A percentile compares a stretch with the other conserved stretches of the same genome.
Evolutionary conservation across 2,888 invertebrate species (phyloP).

Genomic region (Scaptomyza polygonia): DNA sequence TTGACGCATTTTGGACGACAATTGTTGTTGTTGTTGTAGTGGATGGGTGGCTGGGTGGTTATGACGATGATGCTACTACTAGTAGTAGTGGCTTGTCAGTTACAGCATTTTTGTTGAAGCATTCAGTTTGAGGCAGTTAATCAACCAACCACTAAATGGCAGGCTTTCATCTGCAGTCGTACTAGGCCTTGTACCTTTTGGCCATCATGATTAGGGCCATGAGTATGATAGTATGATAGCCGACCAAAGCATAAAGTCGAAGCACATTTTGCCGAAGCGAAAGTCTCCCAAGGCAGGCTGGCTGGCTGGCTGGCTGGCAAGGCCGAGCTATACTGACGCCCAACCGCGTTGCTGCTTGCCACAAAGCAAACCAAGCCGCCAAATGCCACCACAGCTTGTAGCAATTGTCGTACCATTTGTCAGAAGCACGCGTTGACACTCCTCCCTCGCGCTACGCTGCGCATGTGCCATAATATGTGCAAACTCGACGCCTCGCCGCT

Average conservation of each 20-base stretch:
- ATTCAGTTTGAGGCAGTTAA: constrained; percentile 52
- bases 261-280: constrained; percentile 32
- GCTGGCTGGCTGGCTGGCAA: constrained; percentile 14
- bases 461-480: constrained; percentile 71
- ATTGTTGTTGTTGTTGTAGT: constrained; percentile 42
- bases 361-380: constrained; percentile 60
- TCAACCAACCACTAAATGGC: constrained; percentile 72
- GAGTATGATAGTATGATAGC: constrained; percentile 26
- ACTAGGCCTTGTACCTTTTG: neutral
- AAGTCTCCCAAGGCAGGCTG: neutral
- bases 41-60: too few relatives aligned
- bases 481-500: constrained; percentile 24
- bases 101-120: neutral
- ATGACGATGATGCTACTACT: too few relatives aligned
- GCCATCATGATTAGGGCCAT: constrained; percentile 58
- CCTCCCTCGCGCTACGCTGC: constrained; percentile 78
- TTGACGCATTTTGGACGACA: constrained; percentile 43
- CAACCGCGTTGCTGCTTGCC: constrained; percentile 58
- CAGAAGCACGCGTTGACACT: constrained; percentile 79
- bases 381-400: constrained; percentile 81
- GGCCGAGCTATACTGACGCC: constrained; percentile 47
- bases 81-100: too few relatives aligned
- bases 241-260: constrained; percentile 25
- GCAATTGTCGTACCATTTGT: constrained; percentile 84
- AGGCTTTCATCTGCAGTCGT: constrained; percentile 40